Conservation (phyloP, 2,113 vertebrate genomes). For the Ursus arctos region DNA sequence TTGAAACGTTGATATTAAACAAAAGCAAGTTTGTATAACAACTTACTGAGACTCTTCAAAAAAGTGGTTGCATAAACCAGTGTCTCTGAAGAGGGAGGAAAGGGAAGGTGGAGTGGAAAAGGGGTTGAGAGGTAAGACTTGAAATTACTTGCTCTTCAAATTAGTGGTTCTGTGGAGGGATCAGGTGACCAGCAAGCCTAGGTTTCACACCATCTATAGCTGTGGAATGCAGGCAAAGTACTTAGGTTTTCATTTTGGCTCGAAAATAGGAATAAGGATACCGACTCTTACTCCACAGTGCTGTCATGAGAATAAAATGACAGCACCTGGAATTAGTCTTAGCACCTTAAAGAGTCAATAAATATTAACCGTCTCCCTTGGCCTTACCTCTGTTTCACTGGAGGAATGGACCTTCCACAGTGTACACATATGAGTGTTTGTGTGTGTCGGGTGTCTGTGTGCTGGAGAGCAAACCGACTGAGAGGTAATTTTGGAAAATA, state of each 20-base stretch:
- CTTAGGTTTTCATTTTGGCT: not conserved
- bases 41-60: not conserved
- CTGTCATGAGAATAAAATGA: not conserved
- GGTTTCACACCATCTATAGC: not conserved
- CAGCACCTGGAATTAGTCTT: not conserved
- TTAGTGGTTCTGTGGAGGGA: not conserved
- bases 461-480: not conserved
- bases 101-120: not conserved
- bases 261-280: not conserved
- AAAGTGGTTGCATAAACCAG: not conserved
- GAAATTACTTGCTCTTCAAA: not conserved
- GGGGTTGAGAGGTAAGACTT: not conserved
- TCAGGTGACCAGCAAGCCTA: accelerated
- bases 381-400: not conserved
- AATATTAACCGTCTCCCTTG: not conserved
- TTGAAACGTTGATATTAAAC: not conserved
- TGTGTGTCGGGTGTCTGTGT: not conserved
- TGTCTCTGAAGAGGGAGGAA: not conserved
- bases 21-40: not conserved
- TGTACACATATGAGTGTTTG: accelerated
- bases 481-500: not conserved
- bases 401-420: not conserved
- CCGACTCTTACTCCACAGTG: not conserved
- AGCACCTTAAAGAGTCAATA: not conserved
- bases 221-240: not conserved